Base-by-base conservation (phyloP, 2,888 invertebrate species). In the Drosophila monieri region DNA sequence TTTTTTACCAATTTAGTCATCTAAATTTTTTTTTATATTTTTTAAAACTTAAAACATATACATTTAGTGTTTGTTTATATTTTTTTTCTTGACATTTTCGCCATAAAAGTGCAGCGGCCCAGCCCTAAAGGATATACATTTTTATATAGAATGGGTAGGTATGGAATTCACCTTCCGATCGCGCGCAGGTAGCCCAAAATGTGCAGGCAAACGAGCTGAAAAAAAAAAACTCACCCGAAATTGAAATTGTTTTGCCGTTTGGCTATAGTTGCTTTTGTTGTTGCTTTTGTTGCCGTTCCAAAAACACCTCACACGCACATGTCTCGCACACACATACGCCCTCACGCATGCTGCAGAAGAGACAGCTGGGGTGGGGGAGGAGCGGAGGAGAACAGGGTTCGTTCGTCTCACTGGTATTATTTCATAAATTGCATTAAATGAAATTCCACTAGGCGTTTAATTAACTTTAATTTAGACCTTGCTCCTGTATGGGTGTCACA, bases 381-480 rank as follows among this genome's bases (percentile, higher is more conserved):
- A 41, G 51, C 18, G 18, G 18, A 18, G 27, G 54, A 27, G 41
- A 54, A 57, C 61, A 60, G n/a, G n/a, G 21, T 3, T 23, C 4
- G 73, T 69, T 55, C 44, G 55, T 70, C 62, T 51, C 66, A 60
- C 47, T 71, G 66, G 70, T 79, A 74, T 76, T 79, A 74, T 79
- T 79, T 85, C 60, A 74, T 74, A 79, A 84, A 86, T 76, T 77
- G 58, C 76, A 75, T 81, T 81, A 77, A 78, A 76, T 75, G 71
- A 73, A 59, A 70, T 79, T 76, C 73, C 54, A 78, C 66, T 77
- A 73, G 59, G 69, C 71, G 68, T 66, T 80, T 86, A 85, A 85
- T 85, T 86, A 86, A 85, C 78, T 86, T 80, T 78, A 85, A 80
- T 85, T 85, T 86, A 75, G 64, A 71, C 60, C 15, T 51, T 76